Conservation (phyloP, 2,888 invertebrate genomes). For the Theretra japonica region DNA sequence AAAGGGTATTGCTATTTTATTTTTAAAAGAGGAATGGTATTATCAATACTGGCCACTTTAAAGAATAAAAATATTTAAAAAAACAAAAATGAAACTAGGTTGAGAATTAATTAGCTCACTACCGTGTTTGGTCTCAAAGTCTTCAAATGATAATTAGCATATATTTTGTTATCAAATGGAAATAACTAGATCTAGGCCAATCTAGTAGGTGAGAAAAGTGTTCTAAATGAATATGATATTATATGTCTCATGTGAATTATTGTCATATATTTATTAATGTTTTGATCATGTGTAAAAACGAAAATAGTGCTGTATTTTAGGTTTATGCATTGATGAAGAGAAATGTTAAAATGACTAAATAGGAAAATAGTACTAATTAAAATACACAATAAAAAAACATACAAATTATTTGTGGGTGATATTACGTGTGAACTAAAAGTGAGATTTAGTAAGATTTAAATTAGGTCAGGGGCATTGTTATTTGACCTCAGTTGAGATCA, state of each 20-base stretch:
- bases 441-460: background rate
- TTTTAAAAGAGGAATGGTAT: background rate
- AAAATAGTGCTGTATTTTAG: too few species aligned
- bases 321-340: too few species aligned
- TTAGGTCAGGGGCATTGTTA: conserved; percentile 1
- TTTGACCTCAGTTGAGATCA: conserved; percentile 2
- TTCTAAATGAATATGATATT: background rate
- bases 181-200: background rate
- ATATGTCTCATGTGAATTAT: too few species aligned
- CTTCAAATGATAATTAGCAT: background rate
- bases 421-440: background rate
- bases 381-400: background rate
- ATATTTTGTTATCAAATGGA: background rate
- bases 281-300: too few species aligned
- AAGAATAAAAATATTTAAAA: background rate
- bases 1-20: background rate
- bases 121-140: background rate
- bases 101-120: background rate
- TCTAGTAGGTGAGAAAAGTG: background rate
- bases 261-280: too few species aligned
- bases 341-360: too few species aligned
- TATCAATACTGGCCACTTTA: background rate
- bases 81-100: background rate
- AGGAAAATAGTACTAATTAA: too few species aligned
- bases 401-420: background rate